Evolutionary conservation across 1,140 invertebrate species (phyloP).

Genomic region (Acarapis woodi): DNA sequence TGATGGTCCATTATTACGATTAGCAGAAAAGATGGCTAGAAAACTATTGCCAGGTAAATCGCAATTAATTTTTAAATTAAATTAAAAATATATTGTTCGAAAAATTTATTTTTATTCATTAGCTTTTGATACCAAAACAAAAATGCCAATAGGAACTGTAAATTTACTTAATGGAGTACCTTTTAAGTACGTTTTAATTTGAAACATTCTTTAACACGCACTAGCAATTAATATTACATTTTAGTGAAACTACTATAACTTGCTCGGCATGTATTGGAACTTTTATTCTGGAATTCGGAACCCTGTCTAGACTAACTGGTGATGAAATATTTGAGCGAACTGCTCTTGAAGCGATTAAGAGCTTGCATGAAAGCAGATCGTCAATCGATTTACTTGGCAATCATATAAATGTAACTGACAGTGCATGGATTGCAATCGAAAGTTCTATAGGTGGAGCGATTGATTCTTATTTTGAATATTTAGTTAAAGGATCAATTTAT

Average conservation of each 20-base stretch:
- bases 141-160: slow-evolving; percentile 95
- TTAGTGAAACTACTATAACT: background rate
- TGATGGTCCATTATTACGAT: slow-evolving; percentile 57
- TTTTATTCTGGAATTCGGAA: slow-evolving; percentile 87
- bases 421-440: slow-evolving; percentile 87
- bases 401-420: slow-evolving; percentile 78
- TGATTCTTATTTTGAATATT: slow-evolving; percentile 95
- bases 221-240: no score
- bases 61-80: background rate
- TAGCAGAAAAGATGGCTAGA: slow-evolving; percentile 78
- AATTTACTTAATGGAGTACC: slow-evolving; percentile 77
- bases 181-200: no score
- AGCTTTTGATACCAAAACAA: slow-evolving; percentile 30
- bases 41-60: slow-evolving; percentile 39
- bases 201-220: no score
- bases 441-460: slow-evolving; percentile 70
- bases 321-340: slow-evolving; percentile 76
- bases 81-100: background rate
- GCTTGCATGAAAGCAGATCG: slow-evolving; percentile 54
- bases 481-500: slow-evolving; percentile 63
- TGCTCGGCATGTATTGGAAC: slow-evolving; percentile 21
- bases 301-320: slow-evolving; percentile 71
- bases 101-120: slow-evolving; percentile 9
- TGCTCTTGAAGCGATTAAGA: slow-evolving; percentile 63
- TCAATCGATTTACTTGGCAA: slow-evolving; percentile 75